These are phyloP conservation scores for Anguilla japonica DNA, from an alignment of 2,113 vertebrate species.

Conservation along the genomic window DNA sequence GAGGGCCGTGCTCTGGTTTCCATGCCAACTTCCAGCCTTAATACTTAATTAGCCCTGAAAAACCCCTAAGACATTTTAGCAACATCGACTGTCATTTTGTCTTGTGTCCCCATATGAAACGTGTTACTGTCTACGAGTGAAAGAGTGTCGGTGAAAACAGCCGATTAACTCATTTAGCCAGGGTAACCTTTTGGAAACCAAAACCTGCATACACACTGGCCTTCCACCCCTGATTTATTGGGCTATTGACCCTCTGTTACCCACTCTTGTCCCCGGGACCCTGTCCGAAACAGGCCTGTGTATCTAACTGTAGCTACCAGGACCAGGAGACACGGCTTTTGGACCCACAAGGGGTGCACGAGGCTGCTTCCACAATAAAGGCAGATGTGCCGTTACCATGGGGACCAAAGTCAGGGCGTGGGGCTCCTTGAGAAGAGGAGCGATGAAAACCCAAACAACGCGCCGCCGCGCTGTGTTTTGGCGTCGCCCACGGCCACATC, in stretches of 20 bases:
- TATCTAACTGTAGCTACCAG: neutral
- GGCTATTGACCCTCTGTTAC: neutral
- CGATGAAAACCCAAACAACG: constrained; percentile 13
- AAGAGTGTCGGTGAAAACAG: too few relatives aligned
- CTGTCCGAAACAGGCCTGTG: neutral
- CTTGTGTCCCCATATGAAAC: too few relatives aligned
- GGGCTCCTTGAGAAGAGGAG: neutral
- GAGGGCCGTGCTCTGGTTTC: too few relatives aligned
- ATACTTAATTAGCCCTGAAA: too few relatives aligned
- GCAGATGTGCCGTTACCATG: neutral
- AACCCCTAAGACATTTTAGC: too few relatives aligned
- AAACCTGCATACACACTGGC: too few relatives aligned
- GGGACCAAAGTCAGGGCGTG: neutral
- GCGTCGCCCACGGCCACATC: neutral
- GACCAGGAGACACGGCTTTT: neutral
- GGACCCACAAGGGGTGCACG: neutral
- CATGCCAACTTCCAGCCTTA: too few relatives aligned
- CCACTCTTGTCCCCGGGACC: neutral
- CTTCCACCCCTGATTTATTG: too few relatives aligned
- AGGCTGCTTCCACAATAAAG: neutral
- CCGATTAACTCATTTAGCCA: too few relatives aligned
- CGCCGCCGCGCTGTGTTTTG: neutral
- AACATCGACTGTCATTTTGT: too few relatives aligned
- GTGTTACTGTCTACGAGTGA: too few relatives aligned
- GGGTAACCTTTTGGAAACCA: too few relatives aligned